Conservation (phyloP, 2,113 vertebrate species). For the Miniopterus natalensis region DNA sequence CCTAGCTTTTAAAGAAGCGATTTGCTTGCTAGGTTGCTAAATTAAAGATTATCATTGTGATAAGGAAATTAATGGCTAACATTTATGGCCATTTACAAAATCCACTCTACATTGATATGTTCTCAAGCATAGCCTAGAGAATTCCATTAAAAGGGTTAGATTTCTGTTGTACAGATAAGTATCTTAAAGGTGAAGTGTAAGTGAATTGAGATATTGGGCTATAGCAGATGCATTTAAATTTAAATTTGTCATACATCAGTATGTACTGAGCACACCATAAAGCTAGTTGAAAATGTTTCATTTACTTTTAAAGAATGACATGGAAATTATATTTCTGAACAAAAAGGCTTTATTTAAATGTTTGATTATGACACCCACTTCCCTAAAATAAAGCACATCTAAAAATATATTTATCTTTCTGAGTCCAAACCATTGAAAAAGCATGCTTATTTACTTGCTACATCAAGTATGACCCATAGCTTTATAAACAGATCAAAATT, state of each 20-base stretch:
- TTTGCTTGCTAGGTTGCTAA: conserved; percentile 67
- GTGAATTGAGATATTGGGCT: conserved; percentile 42
- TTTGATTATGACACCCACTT: conserved; percentile 3
- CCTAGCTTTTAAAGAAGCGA: conserved; percentile 71
- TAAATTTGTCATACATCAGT: conserved; percentile 47
- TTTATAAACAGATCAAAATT: conserved; percentile 75
- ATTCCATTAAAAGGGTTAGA: conserved; percentile 35
- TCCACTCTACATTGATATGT: conserved; percentile 60
- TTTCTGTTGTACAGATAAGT: conserved; percentile 52
- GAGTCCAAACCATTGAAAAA: conserved; percentile 69
- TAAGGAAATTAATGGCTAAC: conserved; percentile 67
- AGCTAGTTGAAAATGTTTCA: conserved; percentile 46
- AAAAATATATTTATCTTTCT: conserved; percentile 71
- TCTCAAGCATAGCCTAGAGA: conserved; percentile 56
- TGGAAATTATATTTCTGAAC: conserved; percentile 14
- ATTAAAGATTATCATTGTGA: conserved; percentile 62
- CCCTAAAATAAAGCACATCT: conserved; percentile 61
- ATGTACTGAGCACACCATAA: not conserved
- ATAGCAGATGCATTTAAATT: conserved; percentile 58
- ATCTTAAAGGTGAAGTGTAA: conserved; percentile 64
- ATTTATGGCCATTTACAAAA: conserved; percentile 68
- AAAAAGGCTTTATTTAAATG: conserved; percentile 56
- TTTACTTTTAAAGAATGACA: conserved; percentile 64
- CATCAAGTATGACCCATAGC: conserved; percentile 54
- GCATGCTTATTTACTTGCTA: conserved; percentile 73